Conservation (phyloP, 2,113 vertebrate genomes). For the Ageneiosus marmoratus region DNA sequence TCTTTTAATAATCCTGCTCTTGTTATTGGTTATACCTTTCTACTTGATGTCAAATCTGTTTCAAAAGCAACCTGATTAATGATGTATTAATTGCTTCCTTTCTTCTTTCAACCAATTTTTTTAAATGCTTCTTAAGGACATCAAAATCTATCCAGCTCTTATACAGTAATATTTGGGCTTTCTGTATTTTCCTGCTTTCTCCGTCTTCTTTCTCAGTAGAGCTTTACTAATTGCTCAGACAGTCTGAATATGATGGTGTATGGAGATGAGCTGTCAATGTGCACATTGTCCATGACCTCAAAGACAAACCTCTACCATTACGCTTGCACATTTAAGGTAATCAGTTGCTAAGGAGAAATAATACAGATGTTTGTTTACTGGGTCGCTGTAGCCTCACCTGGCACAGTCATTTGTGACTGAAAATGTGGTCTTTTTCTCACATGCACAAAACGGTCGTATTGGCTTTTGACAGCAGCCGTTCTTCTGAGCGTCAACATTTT, state of each 20-base stretch:
- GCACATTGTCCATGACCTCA: constrained; percentile 64
- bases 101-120: background rate
- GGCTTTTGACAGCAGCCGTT: constrained; percentile 46
- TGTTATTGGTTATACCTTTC: background rate
- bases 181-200: background rate
- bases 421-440: constrained; percentile 12
- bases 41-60: background rate
- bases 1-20: background rate
- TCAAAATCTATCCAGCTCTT: background rate
- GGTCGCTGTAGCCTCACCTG: background rate
- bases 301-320: constrained; percentile 63
- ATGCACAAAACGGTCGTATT: constrained; percentile 27
- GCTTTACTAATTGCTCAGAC: constrained; percentile 62
- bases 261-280: constrained; percentile 69
- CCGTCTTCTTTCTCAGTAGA: constrained; percentile 37
- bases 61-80: background rate
- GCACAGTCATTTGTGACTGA: constrained; percentile 14
- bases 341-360: background rate
- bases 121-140: background rate
- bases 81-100: no score
- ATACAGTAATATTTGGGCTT: background rate
- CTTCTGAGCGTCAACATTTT: constrained; percentile 18
- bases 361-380: constrained; percentile 9
- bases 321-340: constrained; percentile 11
- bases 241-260: constrained; percentile 64